phyloP scores from a whole-genome alignment of 2,797 vertebrate species.

The Cyclura pinguis region DNA sequence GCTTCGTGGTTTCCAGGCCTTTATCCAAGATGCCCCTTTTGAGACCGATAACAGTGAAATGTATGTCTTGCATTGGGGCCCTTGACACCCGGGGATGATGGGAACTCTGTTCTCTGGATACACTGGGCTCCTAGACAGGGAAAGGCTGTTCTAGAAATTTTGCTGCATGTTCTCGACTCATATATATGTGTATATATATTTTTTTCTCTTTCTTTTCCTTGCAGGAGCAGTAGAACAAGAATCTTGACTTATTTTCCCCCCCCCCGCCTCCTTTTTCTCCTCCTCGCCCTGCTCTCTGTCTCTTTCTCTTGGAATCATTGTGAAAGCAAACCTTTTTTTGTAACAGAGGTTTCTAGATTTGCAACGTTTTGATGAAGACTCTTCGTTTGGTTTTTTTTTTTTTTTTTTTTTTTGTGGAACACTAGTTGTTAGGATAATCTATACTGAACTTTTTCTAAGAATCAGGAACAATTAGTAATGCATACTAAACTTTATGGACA shows the following conservation, averaged over 20 bases:
- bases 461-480: conserved; percentile 92
- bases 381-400: conserved; percentile 78
- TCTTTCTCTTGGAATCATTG: conserved; percentile 83
- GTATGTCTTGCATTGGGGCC: too few relatives aligned
- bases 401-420: conserved; percentile 89
- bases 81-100: background rate
- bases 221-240: conserved; percentile 94
- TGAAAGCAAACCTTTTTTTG: conserved; percentile 88
- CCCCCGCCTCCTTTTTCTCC: conserved; percentile 51
- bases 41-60: too few relatives aligned
- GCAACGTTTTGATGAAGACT: conserved; percentile 95
- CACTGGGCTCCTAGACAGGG: background rate
- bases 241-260: conserved; percentile 62
- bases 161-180: too few relatives aligned
- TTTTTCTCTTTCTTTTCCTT: conserved; percentile 37
- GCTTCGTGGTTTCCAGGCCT: too few relatives aligned
- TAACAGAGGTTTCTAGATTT: conserved; percentile 96
- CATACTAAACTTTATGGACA: conserved; percentile 94
- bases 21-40: too few relatives aligned
- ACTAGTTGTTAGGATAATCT: conserved; percentile 98
- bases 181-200: too few relatives aligned
- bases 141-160: background rate
- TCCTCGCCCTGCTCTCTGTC: conserved; percentile 52
- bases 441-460: conserved; percentile 95
- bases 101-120: background rate